Evolutionary conservation across 2,888 invertebrate species (phyloP), one percentile per base, ranked within the genome.

Genomic region (Aporophyla lueneburgensis): DNA sequence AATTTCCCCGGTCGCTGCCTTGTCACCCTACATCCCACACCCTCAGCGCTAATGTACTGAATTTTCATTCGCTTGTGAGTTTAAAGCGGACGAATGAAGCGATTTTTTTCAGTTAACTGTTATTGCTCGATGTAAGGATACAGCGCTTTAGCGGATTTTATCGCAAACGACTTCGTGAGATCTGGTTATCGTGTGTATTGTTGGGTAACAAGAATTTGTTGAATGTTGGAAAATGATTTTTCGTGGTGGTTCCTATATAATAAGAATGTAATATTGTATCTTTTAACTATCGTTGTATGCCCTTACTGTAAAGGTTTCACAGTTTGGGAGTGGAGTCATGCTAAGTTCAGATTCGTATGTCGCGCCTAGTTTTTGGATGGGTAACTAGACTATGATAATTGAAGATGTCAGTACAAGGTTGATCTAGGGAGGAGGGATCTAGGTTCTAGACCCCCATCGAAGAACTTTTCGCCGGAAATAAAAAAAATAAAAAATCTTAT

Each of bases 71-170:
- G 69, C 81, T 27, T 71, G 70, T 46, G 78, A 76, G 66, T 86
- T 83, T 81, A 78, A 80, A 86, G 84, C 74, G 66, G 69, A 76
- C 65, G 81, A 84, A 87, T 86, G 82, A 84, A 80, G 87, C 74
- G 75, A 82, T 81, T 87, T 87, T 78, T 86, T 87, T 81, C 71
- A 71, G 69, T 74, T 54, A 80, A 81, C 78, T 77, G 71, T 82
- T 84, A 84, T 76, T 81, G 73, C 76, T 65, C 54, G 67, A 70
- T 75, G 77, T 68, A 68, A 75, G 68, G 46, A 73, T 71, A 49
- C 71, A 79, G 81, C 76, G 78, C 71, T 83, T 75, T 43, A 73
- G 59, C 72, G 27, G 75, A 79, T 85, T 83, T 78, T 67, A 74
- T 80, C 75, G 43, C 74, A 71, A 76, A 85, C 66, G 71, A 74